Evolutionary conservation across 2,888 invertebrate species (phyloP), one percentile per base, ranked within the genome.

Genomic region (Fragum whitleyi): DNA sequence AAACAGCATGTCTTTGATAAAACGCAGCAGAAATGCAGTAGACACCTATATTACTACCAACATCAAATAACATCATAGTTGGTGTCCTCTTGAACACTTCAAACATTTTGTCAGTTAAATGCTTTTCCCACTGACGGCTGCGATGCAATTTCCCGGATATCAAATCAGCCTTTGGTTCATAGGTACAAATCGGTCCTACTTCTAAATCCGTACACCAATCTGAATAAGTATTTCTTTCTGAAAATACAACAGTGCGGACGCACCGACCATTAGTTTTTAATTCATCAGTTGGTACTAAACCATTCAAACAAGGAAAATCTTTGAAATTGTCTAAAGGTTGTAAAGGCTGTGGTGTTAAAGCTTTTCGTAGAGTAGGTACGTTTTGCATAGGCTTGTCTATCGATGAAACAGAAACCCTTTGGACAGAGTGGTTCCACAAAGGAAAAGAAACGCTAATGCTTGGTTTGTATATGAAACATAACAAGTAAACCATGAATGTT

Each of bases 51-150:
- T 67, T 67, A 67, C 39, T 21, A 1, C 65, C 57, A 2, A 57
- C 57, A 26, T 57, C 57, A 57, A 57, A 57, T 23, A 57, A 57
- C 57, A 57, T 57, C 57, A 57, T 57, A 26, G 6, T 23, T 14
- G 57, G 57, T 11, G 11, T 11, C 11, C n/a, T 57, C 2, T 57
- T 57, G 3, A 57, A 19, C 3, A n/a, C 57, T 11, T n/a, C 21
- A 6, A 23, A 19, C 57, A 57, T 57, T n/a, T 26, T 57, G 14
- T 57, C 57, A 23, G n/a, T 26, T 21, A 57, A 23, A 21, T 2
- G 9, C 23, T 57, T 57, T n/a, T 57, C 57, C 57, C 57, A 57
- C 21, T 2, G 1, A 6, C 57, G 19, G 2, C 5, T 14, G 23
- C n/a, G 11, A 57, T 57, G 57, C 5, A 57, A 23, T 6, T 57